Percentiles rank a stretch among this genome's conserved stretches.
Conservation (phyloP, 2,797 vertebrate genomes). For the Thaleichthys pacificus region DNA sequence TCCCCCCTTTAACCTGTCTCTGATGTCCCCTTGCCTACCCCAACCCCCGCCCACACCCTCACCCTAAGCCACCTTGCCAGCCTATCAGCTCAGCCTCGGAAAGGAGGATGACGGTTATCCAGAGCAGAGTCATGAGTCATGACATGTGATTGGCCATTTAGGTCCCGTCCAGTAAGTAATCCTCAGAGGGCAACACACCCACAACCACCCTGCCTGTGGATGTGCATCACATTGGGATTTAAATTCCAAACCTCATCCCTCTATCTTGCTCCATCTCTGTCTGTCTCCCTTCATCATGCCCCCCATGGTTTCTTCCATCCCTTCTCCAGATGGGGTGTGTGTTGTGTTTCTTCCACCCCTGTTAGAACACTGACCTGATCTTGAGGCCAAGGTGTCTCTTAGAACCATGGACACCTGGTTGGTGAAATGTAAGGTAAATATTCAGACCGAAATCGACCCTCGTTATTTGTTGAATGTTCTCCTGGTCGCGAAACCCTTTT, state of each 20-base stretch:
- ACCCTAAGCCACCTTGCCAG: slow-evolving; percentile 43
- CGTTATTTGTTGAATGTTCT: no score
- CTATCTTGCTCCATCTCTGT: slow-evolving; percentile 48
- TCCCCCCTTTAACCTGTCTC: slow-evolving; percentile 32
- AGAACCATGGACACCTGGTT: slow-evolving; percentile 44
- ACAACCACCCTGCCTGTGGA: slow-evolving; percentile 53
- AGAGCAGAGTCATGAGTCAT: slow-evolving; percentile 30
- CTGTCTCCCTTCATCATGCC: slow-evolving; percentile 50
- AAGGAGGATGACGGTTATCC: slow-evolving; percentile 55
- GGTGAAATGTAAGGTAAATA: no score
- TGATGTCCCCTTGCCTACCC: slow-evolving; percentile 45
- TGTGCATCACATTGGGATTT: slow-evolving; percentile 42
- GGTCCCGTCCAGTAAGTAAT: slow-evolving; percentile 63
- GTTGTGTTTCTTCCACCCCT: slow-evolving; percentile 39
- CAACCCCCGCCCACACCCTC: not conserved
- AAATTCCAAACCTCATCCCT: no score
- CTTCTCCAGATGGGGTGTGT: slow-evolving; percentile 54
- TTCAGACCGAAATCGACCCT: no score
- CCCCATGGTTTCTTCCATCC: slow-evolving; percentile 67
- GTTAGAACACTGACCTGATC: slow-evolving; percentile 64
- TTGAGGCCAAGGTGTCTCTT: slow-evolving; percentile 56
- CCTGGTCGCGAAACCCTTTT: no score
- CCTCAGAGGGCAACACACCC: slow-evolving; percentile 58
- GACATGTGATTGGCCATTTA: slow-evolving; percentile 66
- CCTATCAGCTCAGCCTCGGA: no score